phyloP scores from a whole-genome alignment of 2,797 vertebrate genomes.

The Erethizon dorsatum region DNA sequence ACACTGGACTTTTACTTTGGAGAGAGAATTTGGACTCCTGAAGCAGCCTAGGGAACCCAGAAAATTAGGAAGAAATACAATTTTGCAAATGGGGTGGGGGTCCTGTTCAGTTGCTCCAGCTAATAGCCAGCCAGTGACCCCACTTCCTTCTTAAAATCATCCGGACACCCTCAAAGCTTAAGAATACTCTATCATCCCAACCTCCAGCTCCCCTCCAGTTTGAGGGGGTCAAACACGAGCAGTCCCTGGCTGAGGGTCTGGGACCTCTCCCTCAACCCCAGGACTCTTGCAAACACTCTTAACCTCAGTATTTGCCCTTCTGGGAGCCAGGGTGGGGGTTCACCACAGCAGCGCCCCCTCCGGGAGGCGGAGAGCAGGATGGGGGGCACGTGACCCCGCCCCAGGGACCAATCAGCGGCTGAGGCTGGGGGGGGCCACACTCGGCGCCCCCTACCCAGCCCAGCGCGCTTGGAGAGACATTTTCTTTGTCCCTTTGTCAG shows the following conservation, averaged over 20 bases:
- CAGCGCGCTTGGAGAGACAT: slow-evolving; percentile 49
- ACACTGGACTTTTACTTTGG: neutral
- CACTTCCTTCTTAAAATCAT: neutral
- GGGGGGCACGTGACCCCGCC: slow-evolving; percentile 71
- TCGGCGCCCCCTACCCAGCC: slow-evolving; percentile 71
- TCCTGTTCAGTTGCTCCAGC: neutral
- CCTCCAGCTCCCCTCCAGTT: neutral
- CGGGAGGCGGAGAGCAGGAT: slow-evolving; percentile 36
- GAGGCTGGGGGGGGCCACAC: slow-evolving; percentile 69
- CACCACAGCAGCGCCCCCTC: slow-evolving; percentile 33
- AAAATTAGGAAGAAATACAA: neutral
- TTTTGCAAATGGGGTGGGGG: neutral
- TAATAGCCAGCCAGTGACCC: fast-evolving
- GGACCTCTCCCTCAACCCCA: neutral
- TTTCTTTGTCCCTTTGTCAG: slow-evolving; percentile 87
- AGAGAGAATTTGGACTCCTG: neutral
- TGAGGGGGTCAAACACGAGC: neutral
- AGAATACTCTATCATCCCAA: neutral
- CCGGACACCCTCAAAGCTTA: neutral
- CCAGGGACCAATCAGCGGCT: slow-evolving; percentile 74
- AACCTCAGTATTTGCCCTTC: neutral
- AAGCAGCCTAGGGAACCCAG: neutral
- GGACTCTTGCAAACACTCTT: neutral
- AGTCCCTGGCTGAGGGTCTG: neutral
- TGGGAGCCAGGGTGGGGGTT: neutral